These are phyloP conservation scores for Pemphigus obesinymphae DNA, from an alignment of 1,140 invertebrate genomes.

Conservation along the genomic window DNA sequence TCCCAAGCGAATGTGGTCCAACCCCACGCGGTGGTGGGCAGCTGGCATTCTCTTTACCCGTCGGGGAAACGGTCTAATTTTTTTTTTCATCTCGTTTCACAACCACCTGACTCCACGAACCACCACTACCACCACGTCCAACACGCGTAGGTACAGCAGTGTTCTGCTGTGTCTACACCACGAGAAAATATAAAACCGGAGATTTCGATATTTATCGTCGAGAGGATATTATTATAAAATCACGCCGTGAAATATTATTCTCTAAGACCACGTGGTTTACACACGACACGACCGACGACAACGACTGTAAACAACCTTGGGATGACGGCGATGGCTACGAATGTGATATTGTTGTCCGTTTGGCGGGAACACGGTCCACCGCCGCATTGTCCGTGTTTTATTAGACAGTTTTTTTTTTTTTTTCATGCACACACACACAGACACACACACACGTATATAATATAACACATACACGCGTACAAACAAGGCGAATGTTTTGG, in stretches of 20 bases:
- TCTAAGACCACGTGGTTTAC: slow-evolving; percentile 17
- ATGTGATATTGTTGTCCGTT: slow-evolving; percentile 5
- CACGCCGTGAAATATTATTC: not conserved
- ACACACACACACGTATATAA: not conserved
- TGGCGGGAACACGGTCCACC: slow-evolving; percentile 10
- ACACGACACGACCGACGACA: not conserved
- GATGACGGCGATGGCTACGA: not conserved
- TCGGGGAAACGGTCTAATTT: slow-evolving; percentile 34
- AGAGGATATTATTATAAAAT: not conserved
- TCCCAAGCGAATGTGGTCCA: slow-evolving; percentile 35
- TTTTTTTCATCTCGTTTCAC: slow-evolving; percentile 18
- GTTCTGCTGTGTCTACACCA: too few relatives aligned
- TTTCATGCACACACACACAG: not conserved
- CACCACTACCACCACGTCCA: not conserved
- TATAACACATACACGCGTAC: not conserved
- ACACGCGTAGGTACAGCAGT: too few relatives aligned
- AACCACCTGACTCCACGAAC: not conserved
- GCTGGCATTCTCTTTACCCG: slow-evolving; percentile 19
- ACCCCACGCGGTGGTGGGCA: slow-evolving; percentile 32
- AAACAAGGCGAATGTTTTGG: slow-evolving; percentile 16
- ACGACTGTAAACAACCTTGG: slow-evolving; percentile 16
- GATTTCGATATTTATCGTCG: not conserved
- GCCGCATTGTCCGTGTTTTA: slow-evolving; percentile 24
- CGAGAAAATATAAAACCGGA: not conserved
- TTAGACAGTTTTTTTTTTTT: slow-evolving; percentile 2